phyloP scores from a whole-genome alignment of 2,888 invertebrate species.

The Zygaena filipendulae region DNA sequence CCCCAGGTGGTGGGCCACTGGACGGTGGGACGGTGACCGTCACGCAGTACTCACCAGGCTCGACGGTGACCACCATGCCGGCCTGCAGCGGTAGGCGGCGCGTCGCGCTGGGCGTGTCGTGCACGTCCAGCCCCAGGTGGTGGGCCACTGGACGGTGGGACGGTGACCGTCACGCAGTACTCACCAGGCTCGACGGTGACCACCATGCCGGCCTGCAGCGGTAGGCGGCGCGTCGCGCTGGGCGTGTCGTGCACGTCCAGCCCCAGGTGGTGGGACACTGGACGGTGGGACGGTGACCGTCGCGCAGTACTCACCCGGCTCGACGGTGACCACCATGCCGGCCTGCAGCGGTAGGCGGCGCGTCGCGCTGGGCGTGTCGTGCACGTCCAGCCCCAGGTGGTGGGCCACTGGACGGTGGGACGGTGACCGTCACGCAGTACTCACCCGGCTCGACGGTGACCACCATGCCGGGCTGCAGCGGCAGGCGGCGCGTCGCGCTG shows the following conservation, averaged over 20 bases:
- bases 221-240: conserved; percentile 77
- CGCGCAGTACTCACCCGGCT: no score
- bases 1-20: conserved; percentile 97
- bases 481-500: conserved; percentile 77
- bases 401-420: no score
- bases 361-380: conserved; percentile 90
- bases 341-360: conserved; percentile 75
- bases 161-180: no score
- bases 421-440: no score
- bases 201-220: conserved; percentile 85
- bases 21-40: no score
- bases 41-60: no score
- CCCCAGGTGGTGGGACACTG: conserved; percentile 97
- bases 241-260: conserved; percentile 98
- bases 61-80: conserved; percentile 94
- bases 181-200: conserved; percentile 97
- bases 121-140: conserved; percentile 98
- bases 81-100: conserved; percentile 75
- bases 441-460: conserved; percentile 97
- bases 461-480: conserved; percentile 85
- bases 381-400: conserved; percentile 98
- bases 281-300: no score
- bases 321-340: conserved; percentile 94
- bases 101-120: conserved; percentile 90
- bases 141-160: no score